Base-by-base conservation (phyloP, 2,797 vertebrate genomes). In the Myripristis jacobus region DNA sequence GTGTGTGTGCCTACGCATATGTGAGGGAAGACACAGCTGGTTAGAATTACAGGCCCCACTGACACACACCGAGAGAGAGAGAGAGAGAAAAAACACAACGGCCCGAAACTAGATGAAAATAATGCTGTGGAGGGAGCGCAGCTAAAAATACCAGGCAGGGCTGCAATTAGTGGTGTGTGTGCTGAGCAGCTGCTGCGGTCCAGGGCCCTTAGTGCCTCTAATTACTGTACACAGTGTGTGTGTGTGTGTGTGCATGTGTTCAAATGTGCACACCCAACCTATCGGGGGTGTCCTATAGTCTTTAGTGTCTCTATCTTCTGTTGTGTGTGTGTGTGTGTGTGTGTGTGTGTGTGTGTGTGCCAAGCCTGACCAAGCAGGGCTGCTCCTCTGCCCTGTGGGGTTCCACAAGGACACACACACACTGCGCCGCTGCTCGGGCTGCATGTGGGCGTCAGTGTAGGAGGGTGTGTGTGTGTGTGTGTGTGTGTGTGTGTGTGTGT, bases 141-240 rank as follows among this genome's bases (percentile, higher is more conserved):
- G 81, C 94, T 95, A 95, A 94, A 95, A 94, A 95, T 94, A 95
- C 85, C 75, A 60, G 43, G 51, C 70, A 85, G 83, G 72, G 74
- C 91, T 94, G 92, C 92, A 93, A 94, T 95, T 95, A 93, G 94
- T 90, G 93, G 94, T 91, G 90, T 89, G 89, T 87, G 92, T 81
- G 87, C 87, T 84, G 88, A 89, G 93, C 92, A 93, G 92, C 92
- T 92, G 91, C 92, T 87, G 91, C 1, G 88, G 90, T 85, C 63
- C 81, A 77, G 68, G 80, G 84, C 91, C 87, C 90, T 81, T 91
- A 90, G 88, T 88, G 89, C 83, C 93, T 94, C 87, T 94, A 94
- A 95, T 95, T 94, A 94, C 83, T 75, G 87, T 71, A 66, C 64
- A 24, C 25, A 64, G 80, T 74, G 52, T 77, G 55, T 74, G 58